Percentiles rank a stretch among this genome's conserved stretches.
Conservation (phyloP, 37 sponge, comb jelly and placozoan species). For the Eunapius fragilis region DNA sequence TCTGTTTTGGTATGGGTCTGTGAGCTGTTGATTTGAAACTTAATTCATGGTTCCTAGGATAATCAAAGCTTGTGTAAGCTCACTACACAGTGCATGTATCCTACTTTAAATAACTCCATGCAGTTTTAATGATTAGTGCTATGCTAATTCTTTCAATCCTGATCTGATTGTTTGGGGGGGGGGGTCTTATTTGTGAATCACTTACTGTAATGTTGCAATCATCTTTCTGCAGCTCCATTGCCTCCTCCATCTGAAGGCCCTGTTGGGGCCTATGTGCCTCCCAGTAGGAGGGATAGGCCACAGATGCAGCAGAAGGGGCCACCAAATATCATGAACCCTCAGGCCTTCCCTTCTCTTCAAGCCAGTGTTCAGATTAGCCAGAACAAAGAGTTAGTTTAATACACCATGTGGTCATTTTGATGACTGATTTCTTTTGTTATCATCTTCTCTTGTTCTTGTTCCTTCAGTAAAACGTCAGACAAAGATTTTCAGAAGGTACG, state of each 20-base stretch:
- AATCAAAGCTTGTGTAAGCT: too few species aligned
- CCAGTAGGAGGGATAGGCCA: neutral
- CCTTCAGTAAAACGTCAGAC: neutral
- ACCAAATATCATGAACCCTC: neutral
- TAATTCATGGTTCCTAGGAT: too few species aligned
- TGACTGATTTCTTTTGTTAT: neutral
- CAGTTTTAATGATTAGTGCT: too few species aligned
- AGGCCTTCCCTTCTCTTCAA: neutral
- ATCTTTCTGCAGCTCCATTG: neutral
- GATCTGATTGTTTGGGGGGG: too few species aligned
- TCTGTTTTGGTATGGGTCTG: too few species aligned
- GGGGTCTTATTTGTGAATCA: too few species aligned
- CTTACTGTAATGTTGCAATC: neutral
- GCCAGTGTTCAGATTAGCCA: neutral
- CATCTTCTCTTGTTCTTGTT: too few species aligned
- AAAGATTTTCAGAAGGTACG: neutral
- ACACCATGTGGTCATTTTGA: neutral
- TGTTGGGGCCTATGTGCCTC: neutral
- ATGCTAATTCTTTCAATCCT: too few species aligned
- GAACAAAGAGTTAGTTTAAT: neutral
- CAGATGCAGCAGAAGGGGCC: neutral
- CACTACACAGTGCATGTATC: too few species aligned
- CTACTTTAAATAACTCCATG: too few species aligned
- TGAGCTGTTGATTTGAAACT: too few species aligned
- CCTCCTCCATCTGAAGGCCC: neutral